Evolutionary conservation across 2,113 vertebrate species (phyloP), one percentile per base, ranked within the genome.

Genomic region (Megalops atlanticus): DNA sequence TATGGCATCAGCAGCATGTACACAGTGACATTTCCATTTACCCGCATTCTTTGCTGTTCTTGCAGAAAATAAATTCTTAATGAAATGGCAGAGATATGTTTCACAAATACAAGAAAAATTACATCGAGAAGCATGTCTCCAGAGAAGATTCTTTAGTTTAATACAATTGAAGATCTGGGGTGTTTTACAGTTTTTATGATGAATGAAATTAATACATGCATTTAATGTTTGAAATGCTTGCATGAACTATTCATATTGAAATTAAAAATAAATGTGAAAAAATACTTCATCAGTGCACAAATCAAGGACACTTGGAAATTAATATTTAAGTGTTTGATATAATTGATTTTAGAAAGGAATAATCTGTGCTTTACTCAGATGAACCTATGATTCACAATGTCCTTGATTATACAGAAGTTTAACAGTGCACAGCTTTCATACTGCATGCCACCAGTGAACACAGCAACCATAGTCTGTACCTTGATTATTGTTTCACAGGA

Each of bases 151-250:
- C 45, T 76, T 35, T 81, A 88, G 81, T 89, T 70, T 1, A 84
- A 84, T 81, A 52, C 86, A 87, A 82, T 45, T 81, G 80, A 85
- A 88, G 85, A 89, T 89, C 88, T 91, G 84, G 84, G 86, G 70
- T 87, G 80, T 84, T 89, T 92, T 88, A 87, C 89, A 89, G 84
- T 92, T 93, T 92, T 93, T 84, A 87, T 91, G 91, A 94, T 94
- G 91, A 93, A 91, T 93, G 72, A 91, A 92, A 94, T 93, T 80
- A 94, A 93, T 92, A 92, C 90, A 93, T 82, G 79, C 77, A 52
- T 93, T 94, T 90, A 94, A 93, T 94, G 93, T 94, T 93, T 93
- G 88, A 94, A 92, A 93, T 88, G 87, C 87, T 58, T 70, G 74
- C 71, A 90, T 93, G 82, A 92, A 94, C 93, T 91, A 93, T 93